Evolutionary conservation across 1,140 invertebrate species (phyloP).

Genomic region (Bactericera cockerelli): DNA sequence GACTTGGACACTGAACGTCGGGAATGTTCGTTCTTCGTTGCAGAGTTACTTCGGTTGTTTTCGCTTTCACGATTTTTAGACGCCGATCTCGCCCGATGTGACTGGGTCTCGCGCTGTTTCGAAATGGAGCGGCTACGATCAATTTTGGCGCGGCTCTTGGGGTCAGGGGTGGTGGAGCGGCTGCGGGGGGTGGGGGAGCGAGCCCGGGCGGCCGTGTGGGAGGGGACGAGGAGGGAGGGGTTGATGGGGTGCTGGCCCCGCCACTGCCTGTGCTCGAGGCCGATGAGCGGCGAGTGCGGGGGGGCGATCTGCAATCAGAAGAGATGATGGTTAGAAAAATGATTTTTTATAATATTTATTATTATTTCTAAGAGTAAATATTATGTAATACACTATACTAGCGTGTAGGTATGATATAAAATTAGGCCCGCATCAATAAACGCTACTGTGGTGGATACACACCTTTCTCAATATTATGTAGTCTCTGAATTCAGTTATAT

Average conservation of each 20-base stretch:
- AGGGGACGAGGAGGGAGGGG: not conserved
- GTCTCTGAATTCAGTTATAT: too few species aligned
- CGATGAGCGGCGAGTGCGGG: constrained; percentile 36
- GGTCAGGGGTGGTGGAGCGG: not conserved
- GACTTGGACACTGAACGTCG: too few species aligned
- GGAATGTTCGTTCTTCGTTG: too few species aligned
- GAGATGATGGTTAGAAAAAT: too few species aligned
- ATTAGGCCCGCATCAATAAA: too few species aligned
- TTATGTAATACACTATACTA: too few species aligned
- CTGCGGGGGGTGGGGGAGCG: constrained; percentile 23
- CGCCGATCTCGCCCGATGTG: not conserved
- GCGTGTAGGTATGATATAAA: too few species aligned
- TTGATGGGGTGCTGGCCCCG: constrained; percentile 9
- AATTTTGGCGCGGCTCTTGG: not conserved
- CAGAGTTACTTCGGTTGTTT: too few species aligned
- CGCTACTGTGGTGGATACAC: too few species aligned
- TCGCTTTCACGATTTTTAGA: not conserved
- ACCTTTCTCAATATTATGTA: too few species aligned
- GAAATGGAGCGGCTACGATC: not conserved
- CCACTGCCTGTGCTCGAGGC: constrained; percentile 35
- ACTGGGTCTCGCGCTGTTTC: not conserved
- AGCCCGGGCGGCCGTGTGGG: constrained; percentile 25
- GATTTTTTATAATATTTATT: too few species aligned
- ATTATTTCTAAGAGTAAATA: too few species aligned
- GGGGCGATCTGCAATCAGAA: constrained; percentile 38